Percentiles rank a stretch among this genome's conserved stretches.
These are phyloP conservation scores for Pocillopora meandrina DNA, from an alignment of 92 coral and sea anemone species.

Conservation along the genomic window DNA sequence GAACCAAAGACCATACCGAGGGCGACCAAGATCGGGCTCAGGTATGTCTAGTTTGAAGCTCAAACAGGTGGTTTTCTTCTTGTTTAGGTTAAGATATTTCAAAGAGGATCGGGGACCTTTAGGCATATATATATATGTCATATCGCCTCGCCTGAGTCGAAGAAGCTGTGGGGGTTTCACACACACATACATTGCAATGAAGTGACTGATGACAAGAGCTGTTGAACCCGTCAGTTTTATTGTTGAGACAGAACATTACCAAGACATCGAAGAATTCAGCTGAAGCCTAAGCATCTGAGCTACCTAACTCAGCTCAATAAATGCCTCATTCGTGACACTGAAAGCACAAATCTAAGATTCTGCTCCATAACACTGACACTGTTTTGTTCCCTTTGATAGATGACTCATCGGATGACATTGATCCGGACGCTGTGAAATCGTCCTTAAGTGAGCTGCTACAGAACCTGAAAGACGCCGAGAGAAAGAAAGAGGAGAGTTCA, in stretches of 20 bases:
- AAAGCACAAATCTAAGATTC: neutral
- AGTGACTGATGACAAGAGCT: no score
- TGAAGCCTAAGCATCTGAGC: no score
- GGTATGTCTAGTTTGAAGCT: conserved; percentile 13
- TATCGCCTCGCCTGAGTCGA: no score
- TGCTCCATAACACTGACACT: neutral
- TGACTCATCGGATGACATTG: conserved; percentile 81
- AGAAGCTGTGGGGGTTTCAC: no score
- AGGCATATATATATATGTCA: neutral
- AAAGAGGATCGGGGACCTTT: neutral
- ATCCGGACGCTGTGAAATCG: conserved; percentile 71
- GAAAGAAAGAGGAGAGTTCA: conserved; percentile 65
- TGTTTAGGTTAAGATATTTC: neutral
- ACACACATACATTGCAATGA: no score
- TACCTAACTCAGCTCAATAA: no score
- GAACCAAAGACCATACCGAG: conserved; percentile 65
- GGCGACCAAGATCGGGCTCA: conserved; percentile 40
- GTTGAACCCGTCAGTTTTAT: no score
- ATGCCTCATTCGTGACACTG: neutral
- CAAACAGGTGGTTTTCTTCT: neutral
- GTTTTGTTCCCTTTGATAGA: conserved; percentile 38
- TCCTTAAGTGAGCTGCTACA: conserved; percentile 70
- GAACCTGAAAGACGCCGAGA: conserved; percentile 71
- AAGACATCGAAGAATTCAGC: no score
- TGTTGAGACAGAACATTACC: no score